Percentiles rank a stretch among this genome's conserved stretches.
These are phyloP conservation scores for Passerculus sandwichensis DNA, from an alignment of 2,797 vertebrate species.

Conservation along the genomic window DNA sequence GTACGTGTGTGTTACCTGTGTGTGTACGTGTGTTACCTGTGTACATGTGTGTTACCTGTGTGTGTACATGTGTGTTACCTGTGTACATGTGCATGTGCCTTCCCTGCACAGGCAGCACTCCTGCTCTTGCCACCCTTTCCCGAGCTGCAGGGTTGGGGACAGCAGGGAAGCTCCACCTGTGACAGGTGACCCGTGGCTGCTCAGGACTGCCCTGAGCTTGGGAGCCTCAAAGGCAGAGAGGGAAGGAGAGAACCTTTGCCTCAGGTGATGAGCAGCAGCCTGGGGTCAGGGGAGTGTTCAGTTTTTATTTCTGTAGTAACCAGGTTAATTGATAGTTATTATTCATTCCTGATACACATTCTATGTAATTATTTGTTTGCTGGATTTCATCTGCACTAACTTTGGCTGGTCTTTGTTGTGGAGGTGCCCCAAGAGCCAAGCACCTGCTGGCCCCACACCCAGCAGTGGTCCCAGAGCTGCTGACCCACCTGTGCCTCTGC, in stretches of 20 bases:
- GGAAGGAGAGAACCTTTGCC: conserved; percentile 49
- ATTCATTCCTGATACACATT: not conserved
- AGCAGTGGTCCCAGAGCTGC: not conserved
- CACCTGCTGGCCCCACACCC: not conserved
- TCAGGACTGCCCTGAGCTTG: conserved; percentile 58
- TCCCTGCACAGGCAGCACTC: conserved; percentile 41
- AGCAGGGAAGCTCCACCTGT: conserved; percentile 49
- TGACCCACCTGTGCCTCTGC: not conserved
- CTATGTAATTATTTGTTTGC: not conserved
- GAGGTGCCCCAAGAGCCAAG: not conserved
- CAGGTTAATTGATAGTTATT: not conserved
- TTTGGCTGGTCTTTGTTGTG: not conserved
- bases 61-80: too few species aligned
- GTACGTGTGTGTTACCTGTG: too few species aligned
- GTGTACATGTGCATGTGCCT: not conserved
- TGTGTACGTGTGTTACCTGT: not conserved
- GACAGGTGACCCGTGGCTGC: conserved; percentile 67
- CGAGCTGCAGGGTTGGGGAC: conserved; percentile 53
- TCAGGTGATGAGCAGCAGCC: conserved; percentile 61
- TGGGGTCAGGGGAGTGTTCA: not conserved
- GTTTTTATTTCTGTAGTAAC: not conserved
- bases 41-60: too few species aligned
- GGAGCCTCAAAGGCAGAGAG: conserved; percentile 56
- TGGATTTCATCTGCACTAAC: not conserved
- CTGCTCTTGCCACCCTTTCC: not conserved